Evolutionary conservation across 2,888 invertebrate species (phyloP), one percentile per base, ranked within the genome.

Genomic region (Drosophila picticornis): DNA sequence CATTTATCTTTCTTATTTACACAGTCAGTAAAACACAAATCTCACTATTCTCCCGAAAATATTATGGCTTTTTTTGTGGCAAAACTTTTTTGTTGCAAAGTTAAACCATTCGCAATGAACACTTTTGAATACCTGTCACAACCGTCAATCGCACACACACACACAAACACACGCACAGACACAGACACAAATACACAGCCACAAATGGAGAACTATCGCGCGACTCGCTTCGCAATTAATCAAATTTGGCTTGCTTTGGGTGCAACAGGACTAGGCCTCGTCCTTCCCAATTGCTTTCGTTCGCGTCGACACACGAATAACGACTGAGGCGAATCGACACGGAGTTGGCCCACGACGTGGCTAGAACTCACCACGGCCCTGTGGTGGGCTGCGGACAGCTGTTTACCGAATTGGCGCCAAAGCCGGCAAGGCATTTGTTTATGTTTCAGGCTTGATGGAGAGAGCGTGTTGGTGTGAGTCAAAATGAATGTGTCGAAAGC

Each of bases 251-350:
- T 50, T 46, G 40, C 36, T 57, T 57, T 52, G 53, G 36, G 31
- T 43, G 63, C 63, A 46, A 40, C 22, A 61, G 58, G 72, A 78
- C 63, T 58, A 65, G 72, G 55, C 62, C 57, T 66, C 63, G 73
- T 65, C 40, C 57, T 67, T 58, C 58, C 53, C 46, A 51, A 60
- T 74, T 76, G 84, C 77, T 80, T 80, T 76, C 84, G 84, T 63
- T 79, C 90, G 80, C 89, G 72, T 83, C 84, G 89, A 84, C 89
- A 82, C 75, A 77, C 76, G 72, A 81, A 84, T 80, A 88, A 83
- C 84, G 90, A 90, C 88, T 90, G 75, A 83, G 63, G 50, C 68
- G 50, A 69, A 40, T 71, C 74, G 82, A 80, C 72, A 72, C 27
- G 27, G 52, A 31, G 46, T 50, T 68, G 68, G 48, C 56, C 56